These are phyloP conservation scores for Coelinius sp. DNA, from an alignment of 2,888 invertebrate species.

Conservation along the genomic window DNA sequence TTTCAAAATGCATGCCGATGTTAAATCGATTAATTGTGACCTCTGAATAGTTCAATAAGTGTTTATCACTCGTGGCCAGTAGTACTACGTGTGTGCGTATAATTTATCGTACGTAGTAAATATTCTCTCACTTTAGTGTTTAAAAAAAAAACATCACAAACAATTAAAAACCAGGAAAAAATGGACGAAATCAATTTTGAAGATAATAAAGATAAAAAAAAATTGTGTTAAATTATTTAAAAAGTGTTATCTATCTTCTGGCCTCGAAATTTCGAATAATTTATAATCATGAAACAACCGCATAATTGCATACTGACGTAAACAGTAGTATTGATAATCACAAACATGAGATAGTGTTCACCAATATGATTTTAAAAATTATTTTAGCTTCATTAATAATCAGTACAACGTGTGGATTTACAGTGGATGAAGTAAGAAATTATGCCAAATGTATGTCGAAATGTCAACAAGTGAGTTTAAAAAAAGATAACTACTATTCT, in stretches of 20 bases:
- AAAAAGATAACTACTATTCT: neutral
- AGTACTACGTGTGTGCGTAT: neutral
- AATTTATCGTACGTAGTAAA: neutral
- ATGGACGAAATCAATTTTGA: neutral
- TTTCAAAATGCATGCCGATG: neutral
- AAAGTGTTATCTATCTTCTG: neutral
- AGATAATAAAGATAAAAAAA: neutral
- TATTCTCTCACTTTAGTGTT: neutral
- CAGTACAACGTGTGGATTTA: conserved; percentile 20
- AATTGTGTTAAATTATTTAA: neutral
- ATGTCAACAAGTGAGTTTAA: conserved; percentile 47
- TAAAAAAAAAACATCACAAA: neutral
- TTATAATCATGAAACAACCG: neutral
- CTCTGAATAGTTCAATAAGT: neutral
- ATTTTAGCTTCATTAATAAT: conserved; percentile 5
- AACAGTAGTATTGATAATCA: neutral
- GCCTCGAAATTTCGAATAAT: neutral
- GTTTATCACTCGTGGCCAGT: neutral
- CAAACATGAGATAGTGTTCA: neutral
- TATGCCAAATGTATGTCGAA: conserved; percentile 39
- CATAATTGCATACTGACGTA: neutral
- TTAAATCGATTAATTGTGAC: neutral
- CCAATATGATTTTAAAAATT: conserved; percentile 20
- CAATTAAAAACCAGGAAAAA: neutral
- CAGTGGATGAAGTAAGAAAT: conserved; percentile 30